Evolutionary conservation across 2,113 vertebrate genomes (phyloP), one percentile per base, ranked within the genome.

Genomic region (Sturnus vulgaris): DNA sequence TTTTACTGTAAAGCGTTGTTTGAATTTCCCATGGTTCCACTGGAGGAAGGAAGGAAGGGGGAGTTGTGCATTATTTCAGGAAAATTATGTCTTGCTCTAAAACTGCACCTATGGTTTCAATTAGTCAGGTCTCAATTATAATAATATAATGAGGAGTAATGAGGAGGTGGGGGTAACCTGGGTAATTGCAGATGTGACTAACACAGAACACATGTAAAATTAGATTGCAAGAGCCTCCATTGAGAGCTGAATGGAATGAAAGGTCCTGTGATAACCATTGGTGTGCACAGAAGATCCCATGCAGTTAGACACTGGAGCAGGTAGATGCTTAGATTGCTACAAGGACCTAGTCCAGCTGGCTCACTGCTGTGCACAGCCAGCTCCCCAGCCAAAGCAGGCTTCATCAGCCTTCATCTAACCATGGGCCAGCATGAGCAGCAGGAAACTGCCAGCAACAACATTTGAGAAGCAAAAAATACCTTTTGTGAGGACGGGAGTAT

Each of bases 71-170:
- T 93, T 94, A 63, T 52, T 88, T 64, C 40, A 88, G 56, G 40
- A 82, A 86, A 85, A 85, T 64, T 27, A 35, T 50, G 63, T 81
- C 79, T 86, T 90, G 50, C 39, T 92, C 59, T 81, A 30, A 90
- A 94, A 70, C 66, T 83, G 63, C 87, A 50, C 55, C 94, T 90
- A 80, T 94, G 90, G 94, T 95, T 96, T 94, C 84, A 91, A 55
- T 94, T 96, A 96, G 85, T 52, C 55, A 82, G 5, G 64, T 86
- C 55, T 64, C 86, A 81, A 90, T 94, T 96, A 88, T 73, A 85
- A 55, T 85, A 95, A 66, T 0, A 9, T 93, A 86, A 86, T 82
- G 92, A 85, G 95, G 56, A 95, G 21, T 91, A 94, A 91, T 66
- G 87, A 92, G 85, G 63, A 95, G 82, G 52, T 93, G 68, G 24